Conservation (phyloP, 2,888 invertebrate genomes). For the Nomada ruficornis region DNA sequence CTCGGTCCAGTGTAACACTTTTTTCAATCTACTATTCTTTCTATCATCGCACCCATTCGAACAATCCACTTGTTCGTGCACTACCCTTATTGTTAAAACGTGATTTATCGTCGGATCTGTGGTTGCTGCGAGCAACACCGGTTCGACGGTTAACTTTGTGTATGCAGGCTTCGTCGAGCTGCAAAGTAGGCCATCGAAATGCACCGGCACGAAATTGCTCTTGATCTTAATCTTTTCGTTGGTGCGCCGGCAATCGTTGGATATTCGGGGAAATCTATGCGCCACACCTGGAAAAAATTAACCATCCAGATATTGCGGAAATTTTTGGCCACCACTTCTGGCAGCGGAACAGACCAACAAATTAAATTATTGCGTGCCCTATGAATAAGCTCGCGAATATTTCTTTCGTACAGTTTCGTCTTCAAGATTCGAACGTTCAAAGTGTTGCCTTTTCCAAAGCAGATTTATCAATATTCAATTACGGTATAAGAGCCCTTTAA, state of each 20-base stretch:
- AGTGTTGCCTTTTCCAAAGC: too few relatives aligned
- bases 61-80: conserved; percentile 38
- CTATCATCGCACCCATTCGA: conserved; percentile 27
- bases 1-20: not conserved
- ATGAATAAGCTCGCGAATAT: too few relatives aligned
- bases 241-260: conserved; percentile 31
- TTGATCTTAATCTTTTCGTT: conserved; percentile 56
- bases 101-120: conserved; percentile 68
- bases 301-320: not conserved
- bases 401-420: too few relatives aligned
- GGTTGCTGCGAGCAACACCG: not conserved
- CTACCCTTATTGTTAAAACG: conserved; percentile 55
- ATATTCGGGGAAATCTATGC: conserved; percentile 27
- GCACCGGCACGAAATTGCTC: conserved; percentile 64
- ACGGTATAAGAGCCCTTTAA: too few relatives aligned
- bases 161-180: conserved; percentile 55
- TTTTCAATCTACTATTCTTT: conserved; percentile 8
- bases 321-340: not conserved
- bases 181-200: conserved; percentile 66
- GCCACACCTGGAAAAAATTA: not conserved
- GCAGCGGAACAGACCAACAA: too few relatives aligned
- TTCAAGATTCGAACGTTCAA: too few relatives aligned
- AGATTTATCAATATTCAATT: too few relatives aligned
- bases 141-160: conserved; percentile 53
- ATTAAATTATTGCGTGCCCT: too few relatives aligned